Conservation (phyloP, 2,888 invertebrate species). For the Congeria kusceri region DNA sequence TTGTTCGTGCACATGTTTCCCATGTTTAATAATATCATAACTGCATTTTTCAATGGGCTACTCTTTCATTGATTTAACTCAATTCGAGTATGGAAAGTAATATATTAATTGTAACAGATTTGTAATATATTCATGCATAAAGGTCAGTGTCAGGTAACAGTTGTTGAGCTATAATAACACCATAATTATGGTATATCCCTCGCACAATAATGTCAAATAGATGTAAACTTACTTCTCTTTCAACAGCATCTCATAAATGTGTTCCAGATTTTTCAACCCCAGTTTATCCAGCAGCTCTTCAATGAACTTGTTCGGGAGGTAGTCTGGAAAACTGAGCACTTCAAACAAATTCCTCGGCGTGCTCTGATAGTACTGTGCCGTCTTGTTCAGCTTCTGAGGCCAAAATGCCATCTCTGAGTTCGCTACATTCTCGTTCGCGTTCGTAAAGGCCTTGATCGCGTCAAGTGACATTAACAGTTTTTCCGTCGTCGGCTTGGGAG, state of each 20-base stretch:
- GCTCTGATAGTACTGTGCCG: slow-evolving; percentile 63
- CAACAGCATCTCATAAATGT: slow-evolving; percentile 62
- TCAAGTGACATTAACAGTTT: slow-evolving; percentile 58
- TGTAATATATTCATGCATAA: too few species aligned
- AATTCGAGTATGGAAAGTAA: too few species aligned
- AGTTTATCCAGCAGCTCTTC: slow-evolving; percentile 68
- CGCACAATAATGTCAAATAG: too few species aligned
- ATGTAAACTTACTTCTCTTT: slow-evolving; percentile 57
- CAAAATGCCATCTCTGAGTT: slow-evolving; percentile 76
- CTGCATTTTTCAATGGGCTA: too few species aligned
- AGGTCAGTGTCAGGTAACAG: too few species aligned
- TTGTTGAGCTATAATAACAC: too few species aligned
- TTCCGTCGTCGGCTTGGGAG: slow-evolving; percentile 55
- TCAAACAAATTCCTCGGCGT: slow-evolving; percentile 67
- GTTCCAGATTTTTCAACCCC: slow-evolving; percentile 64
- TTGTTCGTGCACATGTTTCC: too few species aligned
- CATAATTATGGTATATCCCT: too few species aligned
- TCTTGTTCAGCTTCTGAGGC: slow-evolving; percentile 69
- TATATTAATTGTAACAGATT: too few species aligned
- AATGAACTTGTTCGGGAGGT: slow-evolving; percentile 62
- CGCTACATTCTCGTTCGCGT: slow-evolving; percentile 65
- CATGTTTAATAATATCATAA: too few species aligned
- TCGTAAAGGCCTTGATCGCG: slow-evolving; percentile 62
- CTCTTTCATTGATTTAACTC: too few species aligned
- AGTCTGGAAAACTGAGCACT: slow-evolving; percentile 61